These are phyloP conservation scores for Bradypus variegatus DNA, from an alignment of 2,797 vertebrate genomes.

Conservation along the genomic window DNA sequence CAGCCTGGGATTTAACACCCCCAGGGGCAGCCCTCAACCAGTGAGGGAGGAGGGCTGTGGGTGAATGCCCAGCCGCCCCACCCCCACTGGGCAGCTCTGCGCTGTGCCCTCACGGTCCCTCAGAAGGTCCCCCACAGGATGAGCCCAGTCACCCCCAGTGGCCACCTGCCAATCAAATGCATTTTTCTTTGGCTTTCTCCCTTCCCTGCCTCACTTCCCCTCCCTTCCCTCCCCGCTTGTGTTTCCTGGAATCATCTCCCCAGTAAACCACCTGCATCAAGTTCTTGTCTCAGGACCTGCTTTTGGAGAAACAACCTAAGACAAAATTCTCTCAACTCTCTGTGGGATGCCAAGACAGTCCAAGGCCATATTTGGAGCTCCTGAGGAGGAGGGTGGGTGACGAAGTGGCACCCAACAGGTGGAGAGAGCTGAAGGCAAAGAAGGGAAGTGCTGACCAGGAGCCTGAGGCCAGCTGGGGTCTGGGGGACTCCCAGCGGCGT, in stretches of 20 bases:
- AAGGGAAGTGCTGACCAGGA: background rate
- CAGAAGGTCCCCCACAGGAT: background rate
- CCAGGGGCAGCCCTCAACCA: background rate
- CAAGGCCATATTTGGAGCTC: background rate
- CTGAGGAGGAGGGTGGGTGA: accelerated
- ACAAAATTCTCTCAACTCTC: background rate
- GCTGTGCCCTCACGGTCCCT: accelerated
- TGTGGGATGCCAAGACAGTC: background rate
- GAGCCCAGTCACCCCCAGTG: background rate
- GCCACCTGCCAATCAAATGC: background rate
- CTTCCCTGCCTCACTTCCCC: background rate
- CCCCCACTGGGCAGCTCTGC: background rate
- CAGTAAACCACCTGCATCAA: background rate
- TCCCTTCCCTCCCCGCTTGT: background rate
- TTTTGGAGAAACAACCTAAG: background rate
- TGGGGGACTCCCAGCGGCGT: background rate
- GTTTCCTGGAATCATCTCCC: background rate
- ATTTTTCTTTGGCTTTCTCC: background rate
- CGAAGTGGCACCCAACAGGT: background rate
- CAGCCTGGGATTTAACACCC: background rate
- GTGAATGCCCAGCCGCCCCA: background rate
- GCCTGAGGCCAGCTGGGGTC: too few relatives aligned
- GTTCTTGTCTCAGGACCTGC: background rate
- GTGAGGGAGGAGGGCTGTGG: background rate
- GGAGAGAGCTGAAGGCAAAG: background rate